phyloP scores from a whole-genome alignment of 2,797 vertebrate species.

The Sebastes hubbsi region DNA sequence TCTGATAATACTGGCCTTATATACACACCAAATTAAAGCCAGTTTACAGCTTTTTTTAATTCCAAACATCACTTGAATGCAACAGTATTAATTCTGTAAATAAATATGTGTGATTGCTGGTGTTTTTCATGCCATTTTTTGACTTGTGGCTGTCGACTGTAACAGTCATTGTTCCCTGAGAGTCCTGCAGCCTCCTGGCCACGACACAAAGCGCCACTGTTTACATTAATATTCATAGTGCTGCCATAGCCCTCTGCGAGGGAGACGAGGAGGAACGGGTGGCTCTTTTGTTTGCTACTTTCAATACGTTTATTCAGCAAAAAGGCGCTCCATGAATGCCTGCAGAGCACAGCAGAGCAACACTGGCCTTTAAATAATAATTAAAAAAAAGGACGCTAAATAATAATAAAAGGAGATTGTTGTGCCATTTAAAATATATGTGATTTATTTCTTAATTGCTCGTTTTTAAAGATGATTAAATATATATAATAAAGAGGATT shows the following conservation, averaged over 20 bases:
- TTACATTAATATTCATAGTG: constrained; percentile 91
- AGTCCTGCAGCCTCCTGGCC: constrained; percentile 82
- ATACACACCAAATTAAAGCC: background rate
- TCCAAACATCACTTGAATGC: background rate
- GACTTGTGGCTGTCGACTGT: constrained; percentile 73
- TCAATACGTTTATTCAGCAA: constrained; percentile 91
- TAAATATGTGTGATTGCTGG: background rate
- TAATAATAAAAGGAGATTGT: background rate
- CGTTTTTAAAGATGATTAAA: too few species aligned
- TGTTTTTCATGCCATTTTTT: constrained; percentile 43
- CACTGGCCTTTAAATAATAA: constrained; percentile 48
- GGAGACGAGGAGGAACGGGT: constrained; percentile 87
- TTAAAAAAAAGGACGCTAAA: constrained; percentile 2
- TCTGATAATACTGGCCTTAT: background rate
- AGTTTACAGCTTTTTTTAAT: background rate
- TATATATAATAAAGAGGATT: background rate
- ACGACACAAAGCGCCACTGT: constrained; percentile 88
- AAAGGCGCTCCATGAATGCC: constrained; percentile 82
- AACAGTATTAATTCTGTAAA: background rate
- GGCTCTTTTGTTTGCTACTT: constrained; percentile 87
- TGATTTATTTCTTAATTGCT: background rate
- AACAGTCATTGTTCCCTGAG: constrained; percentile 84
- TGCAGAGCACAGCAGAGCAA: constrained; percentile 73
- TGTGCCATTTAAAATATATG: background rate
- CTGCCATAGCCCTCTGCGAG: constrained; percentile 84